Percentiles rank a stretch among this genome's conserved stretches.
phyloP scores from a whole-genome alignment of 2,888 invertebrate genomes.

The Leptopilina drosophilae region DNA sequence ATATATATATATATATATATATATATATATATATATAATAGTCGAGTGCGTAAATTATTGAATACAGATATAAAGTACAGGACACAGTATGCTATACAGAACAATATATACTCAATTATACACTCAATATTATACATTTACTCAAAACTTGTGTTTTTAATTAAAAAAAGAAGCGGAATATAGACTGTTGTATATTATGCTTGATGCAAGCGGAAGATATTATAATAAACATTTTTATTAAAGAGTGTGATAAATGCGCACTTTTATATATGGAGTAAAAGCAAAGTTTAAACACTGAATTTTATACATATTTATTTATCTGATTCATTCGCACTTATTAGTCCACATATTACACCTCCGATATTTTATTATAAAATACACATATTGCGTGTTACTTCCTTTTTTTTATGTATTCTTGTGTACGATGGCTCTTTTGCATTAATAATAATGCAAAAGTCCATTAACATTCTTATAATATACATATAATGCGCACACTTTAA shows the following conservation, averaged over 20 bases:
- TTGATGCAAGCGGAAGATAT: too few relatives aligned
- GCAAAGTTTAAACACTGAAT: slow-evolving; percentile 15
- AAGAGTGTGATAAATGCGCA: background rate
- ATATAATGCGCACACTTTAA: slow-evolving; percentile 32
- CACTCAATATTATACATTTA: background rate
- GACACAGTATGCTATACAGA: too few relatives aligned
- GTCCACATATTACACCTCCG: background rate
- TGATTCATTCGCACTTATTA: slow-evolving; percentile 12
- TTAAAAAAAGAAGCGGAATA: background rate
- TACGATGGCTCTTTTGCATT: slow-evolving; percentile 7
- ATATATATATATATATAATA: too few relatives aligned
- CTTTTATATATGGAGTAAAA: background rate
- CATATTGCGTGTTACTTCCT: background rate
- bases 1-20: too few relatives aligned
- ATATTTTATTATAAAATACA: background rate
- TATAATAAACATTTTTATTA: background rate
- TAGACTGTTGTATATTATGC: too few relatives aligned
- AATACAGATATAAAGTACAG: too few relatives aligned
- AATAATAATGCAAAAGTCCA: slow-evolving; percentile 22
- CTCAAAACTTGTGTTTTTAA: background rate
- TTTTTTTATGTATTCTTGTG: slow-evolving; percentile 6
- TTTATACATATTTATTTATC: background rate
- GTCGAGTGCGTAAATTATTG: too few relatives aligned
- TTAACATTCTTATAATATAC: slow-evolving; percentile 36
- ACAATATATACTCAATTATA: too few relatives aligned